Evolutionary conservation across 2,888 invertebrate species (phyloP).

Genomic region (Mechanitis messenoides): DNA sequence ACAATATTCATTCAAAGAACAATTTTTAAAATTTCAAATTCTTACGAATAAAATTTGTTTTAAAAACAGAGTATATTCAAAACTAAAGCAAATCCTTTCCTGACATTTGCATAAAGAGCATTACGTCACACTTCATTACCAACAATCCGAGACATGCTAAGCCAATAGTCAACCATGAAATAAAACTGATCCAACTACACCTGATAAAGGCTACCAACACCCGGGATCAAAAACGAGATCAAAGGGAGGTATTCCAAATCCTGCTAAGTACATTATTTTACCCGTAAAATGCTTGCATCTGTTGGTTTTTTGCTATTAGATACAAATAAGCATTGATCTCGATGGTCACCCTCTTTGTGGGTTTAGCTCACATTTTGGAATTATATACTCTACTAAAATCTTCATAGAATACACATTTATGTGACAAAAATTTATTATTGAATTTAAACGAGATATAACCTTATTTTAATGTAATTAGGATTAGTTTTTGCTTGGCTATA

Average conservation of each 20-base stretch:
- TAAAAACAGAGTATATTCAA: conserved; percentile 3
- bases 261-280: conserved; percentile 73
- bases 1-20: no score
- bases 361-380: conserved; percentile 11
- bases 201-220: conserved; percentile 37
- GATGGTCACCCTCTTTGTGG: conserved; percentile 45
- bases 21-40: no score
- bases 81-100: conserved; percentile 13
- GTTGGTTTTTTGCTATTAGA: conserved; percentile 74
- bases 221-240: conserved; percentile 53
- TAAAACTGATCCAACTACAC: conserved; percentile 41
- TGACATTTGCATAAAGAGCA: conserved; percentile 37
- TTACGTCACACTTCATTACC: conserved; percentile 48
- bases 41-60: neutral
- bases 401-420: conserved; percentile 23
- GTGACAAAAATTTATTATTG: conserved; percentile 1
- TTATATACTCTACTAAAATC: conserved; percentile 20
- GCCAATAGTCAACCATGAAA: conserved; percentile 46
- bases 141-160: conserved; percentile 38
- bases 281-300: conserved; percentile 75
- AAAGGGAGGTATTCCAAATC: conserved; percentile 68
- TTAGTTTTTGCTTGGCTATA: conserved; percentile 16
- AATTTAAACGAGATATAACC: conserved; percentile 14
- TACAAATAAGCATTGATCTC: conserved; percentile 71
- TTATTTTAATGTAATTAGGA: conserved; percentile 13